phyloP scores from a whole-genome alignment of 2,888 invertebrate species.

The Drosophila koepferae region DNA sequence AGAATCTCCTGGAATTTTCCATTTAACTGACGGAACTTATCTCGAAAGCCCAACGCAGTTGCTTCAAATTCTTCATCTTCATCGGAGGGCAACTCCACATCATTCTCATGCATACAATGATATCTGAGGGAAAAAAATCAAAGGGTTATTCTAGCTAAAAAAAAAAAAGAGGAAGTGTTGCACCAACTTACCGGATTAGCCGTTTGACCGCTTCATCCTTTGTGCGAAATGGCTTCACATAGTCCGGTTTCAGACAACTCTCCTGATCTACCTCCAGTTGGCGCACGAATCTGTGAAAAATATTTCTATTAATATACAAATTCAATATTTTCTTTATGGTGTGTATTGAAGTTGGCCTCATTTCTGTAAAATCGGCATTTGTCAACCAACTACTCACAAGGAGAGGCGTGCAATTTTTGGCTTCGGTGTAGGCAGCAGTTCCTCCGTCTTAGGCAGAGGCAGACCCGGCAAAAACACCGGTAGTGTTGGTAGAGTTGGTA shows the following conservation, averaged over 20 bases:
- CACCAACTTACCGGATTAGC: slow-evolving; percentile 86
- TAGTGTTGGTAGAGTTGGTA: slow-evolving; percentile 5
- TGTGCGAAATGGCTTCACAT: slow-evolving; percentile 89
- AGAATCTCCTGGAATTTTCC: slow-evolving; percentile 91
- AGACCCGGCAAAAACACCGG: slow-evolving; percentile 45
- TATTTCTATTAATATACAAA: slow-evolving; percentile 19
- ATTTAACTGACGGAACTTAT: slow-evolving; percentile 89
- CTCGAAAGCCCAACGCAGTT: slow-evolving; percentile 89
- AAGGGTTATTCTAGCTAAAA: background rate
- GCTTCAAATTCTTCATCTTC: slow-evolving; percentile 90
- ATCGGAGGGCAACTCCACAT: slow-evolving; percentile 88
- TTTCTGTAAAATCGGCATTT: slow-evolving; percentile 72
- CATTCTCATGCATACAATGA: slow-evolving; percentile 89
- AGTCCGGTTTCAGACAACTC: slow-evolving; percentile 90
- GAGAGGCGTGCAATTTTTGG: slow-evolving; percentile 85
- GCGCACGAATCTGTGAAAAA: slow-evolving; percentile 88
- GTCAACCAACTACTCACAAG: slow-evolving; percentile 86
- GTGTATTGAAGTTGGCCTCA: slow-evolving; percentile 61
- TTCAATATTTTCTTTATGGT: background rate
- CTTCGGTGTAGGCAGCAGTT: slow-evolving; percentile 83
- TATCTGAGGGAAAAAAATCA: slow-evolving; percentile 85
- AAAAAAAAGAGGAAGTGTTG: no score
- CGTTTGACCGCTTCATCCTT: slow-evolving; percentile 91
- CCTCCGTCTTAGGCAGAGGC: slow-evolving; percentile 79
- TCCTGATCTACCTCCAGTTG: slow-evolving; percentile 91